Evolutionary conservation across 2,113 vertebrate species (phyloP).

Genomic region (Lamprotornis superbus): DNA sequence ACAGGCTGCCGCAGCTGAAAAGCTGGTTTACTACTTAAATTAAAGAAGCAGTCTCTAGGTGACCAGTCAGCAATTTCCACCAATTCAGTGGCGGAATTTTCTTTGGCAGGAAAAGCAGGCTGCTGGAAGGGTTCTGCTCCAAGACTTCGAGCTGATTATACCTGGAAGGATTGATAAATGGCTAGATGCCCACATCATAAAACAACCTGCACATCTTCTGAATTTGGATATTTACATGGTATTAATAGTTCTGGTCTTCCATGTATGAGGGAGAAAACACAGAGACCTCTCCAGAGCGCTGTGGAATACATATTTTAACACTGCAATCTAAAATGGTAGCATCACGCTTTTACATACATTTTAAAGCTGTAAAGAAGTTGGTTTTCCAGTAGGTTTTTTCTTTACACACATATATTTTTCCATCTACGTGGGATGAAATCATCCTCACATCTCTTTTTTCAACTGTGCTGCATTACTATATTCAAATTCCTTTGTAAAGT

Average conservation of each 20-base stretch:
- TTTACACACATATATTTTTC: neutral
- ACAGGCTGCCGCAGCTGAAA: neutral
- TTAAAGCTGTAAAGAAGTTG: neutral
- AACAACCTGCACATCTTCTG: neutral
- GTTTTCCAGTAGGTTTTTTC: neutral
- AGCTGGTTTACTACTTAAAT: constrained; percentile 33
- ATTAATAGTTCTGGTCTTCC: neutral
- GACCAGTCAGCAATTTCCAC: constrained; percentile 58
- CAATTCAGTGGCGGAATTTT: constrained; percentile 35
- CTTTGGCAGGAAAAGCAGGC: constrained; percentile 9
- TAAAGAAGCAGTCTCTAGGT: constrained; percentile 25
- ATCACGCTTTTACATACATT: neutral
- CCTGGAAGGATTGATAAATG: neutral
- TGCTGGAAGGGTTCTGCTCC: neutral
- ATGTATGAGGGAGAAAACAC: neutral
- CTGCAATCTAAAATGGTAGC: neutral
- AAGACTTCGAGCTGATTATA: neutral
- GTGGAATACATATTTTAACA: neutral
- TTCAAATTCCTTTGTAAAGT: neutral
- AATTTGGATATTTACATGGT: neutral
- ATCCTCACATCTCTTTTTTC: neutral
- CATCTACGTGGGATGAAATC: neutral
- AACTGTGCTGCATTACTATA: neutral
- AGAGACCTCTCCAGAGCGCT: neutral
- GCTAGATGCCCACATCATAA: neutral